phyloP scores from a whole-genome alignment of 2,888 invertebrate species.

The Labia minor region DNA sequence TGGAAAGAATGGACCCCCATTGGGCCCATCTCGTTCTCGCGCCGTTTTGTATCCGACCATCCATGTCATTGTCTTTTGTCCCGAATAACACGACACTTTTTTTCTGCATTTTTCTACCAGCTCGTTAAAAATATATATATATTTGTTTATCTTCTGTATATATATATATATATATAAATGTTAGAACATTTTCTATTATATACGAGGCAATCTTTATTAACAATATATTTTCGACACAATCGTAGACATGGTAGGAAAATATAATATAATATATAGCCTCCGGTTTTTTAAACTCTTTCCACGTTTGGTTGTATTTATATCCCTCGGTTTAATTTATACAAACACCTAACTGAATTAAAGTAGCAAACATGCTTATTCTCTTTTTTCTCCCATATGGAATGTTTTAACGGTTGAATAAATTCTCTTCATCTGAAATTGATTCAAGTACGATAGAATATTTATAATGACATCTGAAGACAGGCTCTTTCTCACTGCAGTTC shows the following conservation, averaged over 20 bases:
- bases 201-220: slow-evolving; percentile 13
- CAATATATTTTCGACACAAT: slow-evolving; percentile 4
- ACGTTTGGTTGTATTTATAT: background rate
- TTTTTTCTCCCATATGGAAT: background rate
- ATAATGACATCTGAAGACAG: background rate
- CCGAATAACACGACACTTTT: background rate
- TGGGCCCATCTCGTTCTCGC: background rate
- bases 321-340: background rate
- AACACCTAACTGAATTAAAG: slow-evolving; percentile 13
- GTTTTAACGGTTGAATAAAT: background rate
- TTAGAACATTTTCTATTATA: background rate
- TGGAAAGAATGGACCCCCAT: background rate
- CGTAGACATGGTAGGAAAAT: background rate
- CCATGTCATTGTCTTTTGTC: slow-evolving; percentile 6
- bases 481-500: background rate
- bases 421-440: background rate
- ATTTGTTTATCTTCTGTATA: background rate
- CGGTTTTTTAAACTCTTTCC: slow-evolving; percentile 7
- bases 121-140: background rate
- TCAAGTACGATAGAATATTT: background rate
- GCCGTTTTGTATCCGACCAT: background rate
- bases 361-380: background rate
- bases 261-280: slow-evolving; percentile 2
- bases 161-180: background rate
- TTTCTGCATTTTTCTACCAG: background rate